Base-by-base conservation (phyloP, 2,797 vertebrate species). In the Amazonetta brasiliensis region DNA sequence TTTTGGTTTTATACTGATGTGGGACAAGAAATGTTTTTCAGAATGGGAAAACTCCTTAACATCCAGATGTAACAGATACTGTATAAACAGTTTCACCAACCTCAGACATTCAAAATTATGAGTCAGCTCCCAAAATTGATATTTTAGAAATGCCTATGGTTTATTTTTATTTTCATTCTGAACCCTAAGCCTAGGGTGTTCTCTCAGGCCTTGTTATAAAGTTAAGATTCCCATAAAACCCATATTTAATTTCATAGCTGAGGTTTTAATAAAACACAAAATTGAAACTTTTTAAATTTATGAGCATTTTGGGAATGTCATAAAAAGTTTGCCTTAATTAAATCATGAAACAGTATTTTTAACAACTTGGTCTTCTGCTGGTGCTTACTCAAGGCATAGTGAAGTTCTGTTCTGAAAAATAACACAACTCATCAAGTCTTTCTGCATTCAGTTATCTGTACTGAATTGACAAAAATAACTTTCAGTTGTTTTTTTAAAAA, bases 391-490 rank as follows among this genome's bases (percentile, higher is more conserved):
- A 73, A 85, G 66, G 69, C 62, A 35, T 54, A 48, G 44, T 74
- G 5, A 76, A 82, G 31, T 37, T 92, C 31, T n/a, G 20, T 68
- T 91, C 77, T 62, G 69, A 81, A 93, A 72, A 43, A 48, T 43
- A 59, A 28, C 8, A 4, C 13, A 30, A 25, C 48, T 95, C 66
- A 87, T 89, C 67, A 56, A 39, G 15, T 72, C 73, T 66, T 87
- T 83, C 76, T 66, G 30, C 68, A 12, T 87, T 89, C 69, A 33
- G 58, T 91, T 93, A n/a, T 93, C 89, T 91, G 83, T 84, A 78
- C 60, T 41, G 62, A 87, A 72, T 31, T 20, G 73, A 80, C 50
- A 93, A 89, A 94, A 95, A 89, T 81, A 95, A 62, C 71, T 87
- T 81, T 54, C 72, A 62, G 28, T 41, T 82, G 73, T 72, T 89